A percentile compares a stretch with the other conserved stretches of the same genome.
These are phyloP conservation scores for Keiferia lycopersicella DNA, from an alignment of 2,888 invertebrate genomes.

Conservation along the genomic window DNA sequence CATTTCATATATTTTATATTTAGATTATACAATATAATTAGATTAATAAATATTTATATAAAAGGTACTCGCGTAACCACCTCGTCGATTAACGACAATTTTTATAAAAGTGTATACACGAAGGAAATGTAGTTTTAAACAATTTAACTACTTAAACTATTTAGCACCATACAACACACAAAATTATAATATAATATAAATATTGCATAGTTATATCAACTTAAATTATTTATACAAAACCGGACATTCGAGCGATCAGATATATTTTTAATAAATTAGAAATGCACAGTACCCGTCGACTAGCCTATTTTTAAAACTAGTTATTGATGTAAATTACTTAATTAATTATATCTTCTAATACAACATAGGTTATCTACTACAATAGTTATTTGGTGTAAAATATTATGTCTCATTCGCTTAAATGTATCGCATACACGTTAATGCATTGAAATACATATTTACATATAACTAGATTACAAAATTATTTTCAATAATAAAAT, in stretches of 20 bases:
- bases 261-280: conserved; percentile 40
- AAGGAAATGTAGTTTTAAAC: conserved; percentile 43
- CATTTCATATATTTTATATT: conserved; percentile 36
- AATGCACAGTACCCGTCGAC: conserved; percentile 81
- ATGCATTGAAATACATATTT: conserved; percentile 46
- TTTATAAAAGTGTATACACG: conserved; percentile 39
- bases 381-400: conserved; percentile 56
- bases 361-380: conserved; percentile 29
- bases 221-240: conserved; percentile 69
- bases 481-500: conserved; percentile 37
- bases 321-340: conserved; percentile 33
- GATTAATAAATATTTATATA: conserved; percentile 51
- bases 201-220: conserved; percentile 37
- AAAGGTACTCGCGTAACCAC: conserved; percentile 80
- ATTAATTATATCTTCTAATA: conserved; percentile 32
- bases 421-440: conserved; percentile 41
- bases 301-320: conserved; percentile 55
- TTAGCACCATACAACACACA: conserved; percentile 53
- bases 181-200: conserved; percentile 45
- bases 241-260: conserved; percentile 66
- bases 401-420: conserved; percentile 47
- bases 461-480: conserved; percentile 41
- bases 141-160: conserved; percentile 52
- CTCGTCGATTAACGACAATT: conserved; percentile 55
- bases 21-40: conserved; percentile 40